phyloP scores from a whole-genome alignment of 1,140 invertebrate species.

The Drosophila elegans region DNA sequence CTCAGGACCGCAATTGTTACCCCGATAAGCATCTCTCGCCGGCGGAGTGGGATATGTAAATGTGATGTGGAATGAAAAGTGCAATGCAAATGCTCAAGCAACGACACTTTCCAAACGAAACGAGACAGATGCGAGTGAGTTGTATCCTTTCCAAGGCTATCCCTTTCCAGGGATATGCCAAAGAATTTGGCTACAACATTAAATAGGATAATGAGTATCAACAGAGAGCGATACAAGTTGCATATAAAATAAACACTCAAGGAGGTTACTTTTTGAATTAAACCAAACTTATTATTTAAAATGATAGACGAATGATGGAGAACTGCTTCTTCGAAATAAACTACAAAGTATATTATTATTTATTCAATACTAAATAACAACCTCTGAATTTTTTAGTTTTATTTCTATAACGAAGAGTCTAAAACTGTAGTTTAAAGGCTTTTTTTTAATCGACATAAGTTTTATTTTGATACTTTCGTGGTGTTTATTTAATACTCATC shows the following conservation, averaged over 20 bases:
- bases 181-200: not conserved
- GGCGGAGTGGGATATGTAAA: constrained; percentile 61
- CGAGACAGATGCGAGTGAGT: constrained; percentile 33
- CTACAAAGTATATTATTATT: too few species aligned
- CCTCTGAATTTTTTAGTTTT: too few species aligned
- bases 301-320: too few species aligned
- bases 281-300: too few species aligned
- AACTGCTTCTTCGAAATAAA: too few species aligned
- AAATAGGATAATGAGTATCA: not conserved
- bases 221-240: not conserved
- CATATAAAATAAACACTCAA: not conserved
- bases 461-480: too few species aligned
- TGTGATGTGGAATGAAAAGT: constrained; percentile 63
- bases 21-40: constrained; percentile 60
- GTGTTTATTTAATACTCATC: too few species aligned
- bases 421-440: too few species aligned
- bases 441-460: too few species aligned
- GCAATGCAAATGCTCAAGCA: constrained; percentile 42
- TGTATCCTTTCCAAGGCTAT: not conserved
- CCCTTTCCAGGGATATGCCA: not conserved
- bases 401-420: too few species aligned
- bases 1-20: constrained; percentile 71
- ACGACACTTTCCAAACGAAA: constrained; percentile 12
- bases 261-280: not conserved
- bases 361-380: too few species aligned